These are phyloP conservation scores for Schizopygopsis pylzovi DNA, from an alignment of 2,797 vertebrate genomes.

Conservation along the genomic window DNA sequence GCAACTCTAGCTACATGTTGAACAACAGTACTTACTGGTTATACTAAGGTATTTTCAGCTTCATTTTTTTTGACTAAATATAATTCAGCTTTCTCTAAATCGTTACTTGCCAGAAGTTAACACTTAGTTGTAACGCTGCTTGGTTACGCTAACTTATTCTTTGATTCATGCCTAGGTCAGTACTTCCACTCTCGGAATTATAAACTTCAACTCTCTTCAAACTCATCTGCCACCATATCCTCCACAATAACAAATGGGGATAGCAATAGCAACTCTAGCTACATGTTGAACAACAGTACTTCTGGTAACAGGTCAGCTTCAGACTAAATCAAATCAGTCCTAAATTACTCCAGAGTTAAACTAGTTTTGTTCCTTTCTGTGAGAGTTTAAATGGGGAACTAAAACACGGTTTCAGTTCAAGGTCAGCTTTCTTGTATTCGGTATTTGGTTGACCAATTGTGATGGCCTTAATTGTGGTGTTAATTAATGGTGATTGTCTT, in stretches of 20 bases:
- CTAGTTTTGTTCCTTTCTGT: neutral
- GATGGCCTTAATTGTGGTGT: neutral
- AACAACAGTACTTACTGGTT: constrained; percentile 88
- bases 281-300: constrained; percentile 88
- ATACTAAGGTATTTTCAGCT: no score
- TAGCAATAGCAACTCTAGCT: constrained; percentile 86
- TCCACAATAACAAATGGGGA: constrained; percentile 93
- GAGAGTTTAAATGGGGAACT: neutral
- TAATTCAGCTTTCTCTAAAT: no score
- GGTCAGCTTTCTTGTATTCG: neutral
- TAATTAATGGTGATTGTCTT: neutral
- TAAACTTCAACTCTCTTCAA: constrained; percentile 92
- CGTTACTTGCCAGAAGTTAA: no score
- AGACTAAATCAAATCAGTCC: neutral
- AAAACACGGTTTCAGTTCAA: neutral
- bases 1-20: constrained; percentile 86
- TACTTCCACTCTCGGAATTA: constrained; percentile 91
- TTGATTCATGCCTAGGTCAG: constrained; percentile 80
- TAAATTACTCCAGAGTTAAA: neutral
- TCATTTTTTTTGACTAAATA: no score
- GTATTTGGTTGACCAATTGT: neutral
- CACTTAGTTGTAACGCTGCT: neutral
- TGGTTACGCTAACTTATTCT: neutral
- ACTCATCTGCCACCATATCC: constrained; percentile 87
- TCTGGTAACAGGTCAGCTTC: constrained; percentile 81